Base-by-base conservation (phyloP, 2,797 vertebrate species). In the Acanthurus leucopareius region DNA sequence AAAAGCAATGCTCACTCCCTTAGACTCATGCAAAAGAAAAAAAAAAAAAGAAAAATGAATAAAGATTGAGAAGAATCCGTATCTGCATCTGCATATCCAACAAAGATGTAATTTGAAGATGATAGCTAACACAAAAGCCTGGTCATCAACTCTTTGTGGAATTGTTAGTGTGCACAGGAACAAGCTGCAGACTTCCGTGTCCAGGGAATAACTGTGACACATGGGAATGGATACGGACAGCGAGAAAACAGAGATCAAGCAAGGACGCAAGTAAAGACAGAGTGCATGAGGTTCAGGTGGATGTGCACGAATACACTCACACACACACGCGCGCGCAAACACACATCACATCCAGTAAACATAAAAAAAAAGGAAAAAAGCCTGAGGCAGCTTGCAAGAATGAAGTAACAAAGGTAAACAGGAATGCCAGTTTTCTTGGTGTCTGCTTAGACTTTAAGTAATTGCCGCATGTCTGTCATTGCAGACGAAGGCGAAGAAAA, bases 391-490 rank as follows among this genome's bases (percentile, higher is more conserved):
- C 72, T 81, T 80, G 86, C 69, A 94, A 80, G 94, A 95, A 91
- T 94, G 92, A 93, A 95, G 95, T 94, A 95, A 95, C 95, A 95
- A 95, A 96, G 95, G 96, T 96, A 94, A 96, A 94, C 94, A 96
- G 75, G 93, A 95, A 96, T 86, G 92, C 89, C 96, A 94, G 90
- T 93, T 94, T 95, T 94, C 95, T 96, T 96, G 95, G 94, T 95
- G 95, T 97, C 96, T 97, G 96, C 95, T 96, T 96, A 97, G 96
- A 95, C 96, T 97, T 95, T 96, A 96, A 95, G 96, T 97, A 98
- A 99, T 97, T 97, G 96, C 96, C 79, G 95, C 95, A 92, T 97
- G 97, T 97, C 97, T 96, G 95, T 98, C 97, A 97, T 96, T 95
- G 96, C 94, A 77, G 93, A 93, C 86, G 94, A 95, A 96, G 95